Percentiles rank a stretch among this genome's conserved stretches.
These are phyloP conservation scores for Elegia similella DNA, from an alignment of 2,888 invertebrate species.

Conservation along the genomic window DNA sequence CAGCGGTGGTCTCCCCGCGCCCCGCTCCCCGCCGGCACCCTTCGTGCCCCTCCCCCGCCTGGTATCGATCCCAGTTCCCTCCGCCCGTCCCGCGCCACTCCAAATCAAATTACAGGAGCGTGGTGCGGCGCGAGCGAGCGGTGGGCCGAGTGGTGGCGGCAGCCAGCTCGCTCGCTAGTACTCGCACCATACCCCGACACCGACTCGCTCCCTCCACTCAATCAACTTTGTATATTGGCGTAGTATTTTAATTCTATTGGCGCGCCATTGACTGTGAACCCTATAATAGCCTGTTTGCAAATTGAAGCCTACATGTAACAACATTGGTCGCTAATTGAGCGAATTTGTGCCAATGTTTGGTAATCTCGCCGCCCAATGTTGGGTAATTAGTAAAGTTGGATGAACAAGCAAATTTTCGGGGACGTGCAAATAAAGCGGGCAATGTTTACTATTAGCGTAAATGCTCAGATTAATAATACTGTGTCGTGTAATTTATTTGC, in stretches of 20 bases:
- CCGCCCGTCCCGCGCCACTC: constrained; percentile 60
- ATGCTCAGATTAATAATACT: constrained; percentile 5
- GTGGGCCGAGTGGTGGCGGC: constrained; percentile 24
- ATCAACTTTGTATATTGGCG: constrained; percentile 76
- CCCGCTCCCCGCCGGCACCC: constrained; percentile 32
- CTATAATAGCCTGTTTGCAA: constrained; percentile 67
- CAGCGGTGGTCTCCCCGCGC: constrained; percentile 55
- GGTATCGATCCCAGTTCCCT: constrained; percentile 50
- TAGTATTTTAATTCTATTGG: constrained; percentile 79
- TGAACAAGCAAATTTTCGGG: constrained; percentile 17
- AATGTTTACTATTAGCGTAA: constrained; percentile 10
- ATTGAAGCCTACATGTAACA: constrained; percentile 55
- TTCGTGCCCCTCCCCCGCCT: constrained; percentile 36
- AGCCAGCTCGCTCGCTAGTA: constrained; percentile 18
- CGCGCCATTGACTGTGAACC: constrained; percentile 68
- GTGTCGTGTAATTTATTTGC: constrained; percentile 10
- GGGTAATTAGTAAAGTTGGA: constrained; percentile 35
- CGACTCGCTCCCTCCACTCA: constrained; percentile 41
- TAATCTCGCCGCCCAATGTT: constrained; percentile 31
- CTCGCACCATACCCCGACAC: constrained; percentile 8
- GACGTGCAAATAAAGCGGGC: constrained; percentile 7
- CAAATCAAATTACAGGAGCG: constrained; percentile 79
- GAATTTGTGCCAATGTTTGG: constrained; percentile 34
- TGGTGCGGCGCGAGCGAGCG: constrained; percentile 52
- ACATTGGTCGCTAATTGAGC: constrained; percentile 41